These are phyloP conservation scores for Drosophila falleni DNA, from an alignment of 2,888 invertebrate genomes.

Conservation along the genomic window DNA sequence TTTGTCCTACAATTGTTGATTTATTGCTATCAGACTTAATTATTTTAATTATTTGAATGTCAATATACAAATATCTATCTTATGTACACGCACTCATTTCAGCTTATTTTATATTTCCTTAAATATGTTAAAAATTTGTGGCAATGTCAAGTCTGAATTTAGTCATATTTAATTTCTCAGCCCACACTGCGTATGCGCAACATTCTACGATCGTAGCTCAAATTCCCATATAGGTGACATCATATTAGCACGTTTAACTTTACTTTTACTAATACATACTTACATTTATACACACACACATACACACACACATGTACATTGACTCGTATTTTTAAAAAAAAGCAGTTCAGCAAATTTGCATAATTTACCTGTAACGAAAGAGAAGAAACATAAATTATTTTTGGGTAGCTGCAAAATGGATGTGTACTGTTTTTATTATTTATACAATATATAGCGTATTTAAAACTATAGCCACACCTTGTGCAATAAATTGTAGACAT, in stretches of 20 bases:
- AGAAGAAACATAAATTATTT: slow-evolving; percentile 57
- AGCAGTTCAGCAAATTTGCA: slow-evolving; percentile 58
- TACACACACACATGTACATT: not conserved
- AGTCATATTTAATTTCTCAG: not conserved
- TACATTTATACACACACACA: slow-evolving; percentile 4
- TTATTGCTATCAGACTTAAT: not conserved
- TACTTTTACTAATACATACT: slow-evolving; percentile 16
- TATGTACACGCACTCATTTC: not conserved
- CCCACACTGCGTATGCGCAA: slow-evolving; percentile 33
- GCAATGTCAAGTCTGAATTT: not conserved
- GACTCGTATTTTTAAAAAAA: slow-evolving; percentile 52
- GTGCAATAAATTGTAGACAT: slow-evolving; percentile 73
- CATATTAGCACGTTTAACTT: slow-evolving; percentile 18
- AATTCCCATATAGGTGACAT: slow-evolving; percentile 4
- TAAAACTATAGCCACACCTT: slow-evolving; percentile 66
- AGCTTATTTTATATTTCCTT: not conserved
- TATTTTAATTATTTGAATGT: not conserved
- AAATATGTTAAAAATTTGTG: not conserved
- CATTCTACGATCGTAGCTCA: not conserved
- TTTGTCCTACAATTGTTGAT: not conserved
- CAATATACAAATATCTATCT: not conserved
- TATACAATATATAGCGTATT: slow-evolving; percentile 2
- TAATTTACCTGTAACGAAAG: slow-evolving; percentile 73
- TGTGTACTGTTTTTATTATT: slow-evolving; percentile 18
- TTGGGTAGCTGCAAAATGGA: slow-evolving; percentile 26